Percentiles rank a stretch among this genome's conserved stretches.
These are phyloP conservation scores for Penaeus indicus DNA, from an alignment of 1,140 invertebrate species.

Conservation along the genomic window DNA sequence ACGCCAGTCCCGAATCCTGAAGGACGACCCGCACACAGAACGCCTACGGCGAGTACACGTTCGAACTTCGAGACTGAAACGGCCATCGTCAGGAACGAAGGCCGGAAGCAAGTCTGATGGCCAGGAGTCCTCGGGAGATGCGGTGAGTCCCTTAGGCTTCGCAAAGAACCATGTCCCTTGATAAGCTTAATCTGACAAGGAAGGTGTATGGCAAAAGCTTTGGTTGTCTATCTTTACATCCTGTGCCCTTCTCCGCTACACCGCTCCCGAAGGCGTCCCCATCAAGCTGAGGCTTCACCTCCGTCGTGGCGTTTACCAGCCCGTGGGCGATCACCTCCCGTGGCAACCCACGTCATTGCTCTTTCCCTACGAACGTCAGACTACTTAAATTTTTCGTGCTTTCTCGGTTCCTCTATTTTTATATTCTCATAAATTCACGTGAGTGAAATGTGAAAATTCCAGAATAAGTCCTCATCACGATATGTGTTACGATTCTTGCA, in stretches of 20 bases:
- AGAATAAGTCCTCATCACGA: too few species aligned
- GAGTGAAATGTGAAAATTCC: too few species aligned
- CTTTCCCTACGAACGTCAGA: not conserved
- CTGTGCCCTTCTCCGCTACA: not conserved
- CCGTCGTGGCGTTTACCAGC: not conserved
- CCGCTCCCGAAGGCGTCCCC: not conserved
- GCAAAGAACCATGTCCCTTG: too few species aligned
- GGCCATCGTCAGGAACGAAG: not conserved
- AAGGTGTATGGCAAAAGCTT: too few species aligned
- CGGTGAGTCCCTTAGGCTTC: too few species aligned
- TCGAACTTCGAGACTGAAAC: not conserved
- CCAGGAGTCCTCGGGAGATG: not conserved
- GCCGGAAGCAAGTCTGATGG: not conserved
- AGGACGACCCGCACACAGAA: slow-evolving; percentile 2
- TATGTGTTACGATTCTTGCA: too few species aligned
- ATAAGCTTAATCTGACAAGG: too few species aligned
- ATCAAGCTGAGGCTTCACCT: not conserved
- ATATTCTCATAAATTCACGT: too few species aligned
- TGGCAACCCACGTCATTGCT: not conserved
- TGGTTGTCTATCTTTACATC: not conserved
- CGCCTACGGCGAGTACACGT: slow-evolving; percentile 11
- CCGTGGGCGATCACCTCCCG: not conserved
- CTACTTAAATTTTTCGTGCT: too few species aligned
- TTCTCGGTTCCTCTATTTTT: too few species aligned
- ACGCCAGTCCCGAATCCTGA: not conserved